Conservation (phyloP, 2,113 vertebrate genomes). For the Tupaia tana region DNA sequence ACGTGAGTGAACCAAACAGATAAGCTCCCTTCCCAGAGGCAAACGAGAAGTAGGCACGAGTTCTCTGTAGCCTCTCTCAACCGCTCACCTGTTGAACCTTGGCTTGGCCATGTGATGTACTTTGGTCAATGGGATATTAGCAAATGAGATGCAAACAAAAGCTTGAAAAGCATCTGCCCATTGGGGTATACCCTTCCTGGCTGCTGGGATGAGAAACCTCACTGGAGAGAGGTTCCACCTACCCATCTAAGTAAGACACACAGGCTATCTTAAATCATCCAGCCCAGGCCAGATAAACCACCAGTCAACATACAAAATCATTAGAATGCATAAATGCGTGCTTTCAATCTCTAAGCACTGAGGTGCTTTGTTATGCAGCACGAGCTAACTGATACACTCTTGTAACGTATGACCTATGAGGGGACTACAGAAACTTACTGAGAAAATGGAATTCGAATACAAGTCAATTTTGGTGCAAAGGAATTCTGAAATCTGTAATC, state of each 20-base stretch:
- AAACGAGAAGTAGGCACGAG: background rate
- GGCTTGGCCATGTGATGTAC: background rate
- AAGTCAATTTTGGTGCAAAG: too few species aligned
- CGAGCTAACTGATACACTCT: background rate
- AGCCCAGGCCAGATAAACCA: background rate
- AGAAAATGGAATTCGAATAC: too few species aligned
- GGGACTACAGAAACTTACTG: too few species aligned
- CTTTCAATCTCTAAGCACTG: background rate
- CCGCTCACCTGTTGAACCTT: background rate
- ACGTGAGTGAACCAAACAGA: background rate
- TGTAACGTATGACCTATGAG: accelerated
- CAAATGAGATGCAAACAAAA: background rate
- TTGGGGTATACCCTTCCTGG: background rate
- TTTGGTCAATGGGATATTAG: background rate
- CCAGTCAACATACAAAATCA: background rate
- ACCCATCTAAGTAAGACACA: background rate
- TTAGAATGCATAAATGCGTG: background rate
- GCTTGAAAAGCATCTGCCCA: background rate
- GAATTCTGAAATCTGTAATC: too few species aligned
- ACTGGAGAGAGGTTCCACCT: background rate
- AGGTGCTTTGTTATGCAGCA: background rate
- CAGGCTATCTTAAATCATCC: background rate
- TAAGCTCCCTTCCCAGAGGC: background rate
- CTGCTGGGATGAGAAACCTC: background rate
- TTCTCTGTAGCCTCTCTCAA: background rate